Evolutionary conservation across 1,140 invertebrate genomes (phyloP).

Genomic region (Scaptomyza pallida): DNA sequence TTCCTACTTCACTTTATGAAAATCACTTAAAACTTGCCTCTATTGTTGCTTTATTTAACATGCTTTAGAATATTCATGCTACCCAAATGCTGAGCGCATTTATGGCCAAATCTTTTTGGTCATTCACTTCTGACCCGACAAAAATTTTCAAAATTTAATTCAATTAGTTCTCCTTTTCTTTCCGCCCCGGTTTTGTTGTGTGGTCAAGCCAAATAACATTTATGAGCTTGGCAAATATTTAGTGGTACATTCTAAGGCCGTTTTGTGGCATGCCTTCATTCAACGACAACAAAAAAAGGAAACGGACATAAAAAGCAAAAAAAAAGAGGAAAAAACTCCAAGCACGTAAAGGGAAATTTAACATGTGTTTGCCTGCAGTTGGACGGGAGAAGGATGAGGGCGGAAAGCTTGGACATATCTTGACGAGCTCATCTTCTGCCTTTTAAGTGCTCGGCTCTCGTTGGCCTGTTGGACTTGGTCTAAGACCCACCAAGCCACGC

Average conservation of each 20-base stretch:
- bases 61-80: slow-evolving; percentile 1
- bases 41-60: no score
- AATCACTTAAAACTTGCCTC: no score
- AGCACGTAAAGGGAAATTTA: slow-evolving; percentile 56
- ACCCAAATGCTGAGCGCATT: slow-evolving; percentile 4
- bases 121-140: slow-evolving; percentile 39
- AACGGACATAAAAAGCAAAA: not conserved
- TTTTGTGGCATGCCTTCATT: slow-evolving; percentile 15
- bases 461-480: no score
- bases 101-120: slow-evolving; percentile 4
- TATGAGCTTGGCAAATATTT: slow-evolving; percentile 44
- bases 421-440: slow-evolving; percentile 76
- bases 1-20: no score
- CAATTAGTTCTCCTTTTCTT: slow-evolving; percentile 60
- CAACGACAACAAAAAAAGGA: slow-evolving; percentile 8
- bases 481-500: no score
- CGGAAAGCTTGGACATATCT: slow-evolving; percentile 42
- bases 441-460: not conserved
- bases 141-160: slow-evolving; percentile 71
- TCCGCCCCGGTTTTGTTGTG: slow-evolving; percentile 2
- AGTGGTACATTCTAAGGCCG: slow-evolving; percentile 38
- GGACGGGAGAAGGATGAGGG: slow-evolving; percentile 10
- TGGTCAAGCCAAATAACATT: slow-evolving; percentile 20
- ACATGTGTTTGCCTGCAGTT: slow-evolving; percentile 59
- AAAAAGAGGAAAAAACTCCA: slow-evolving; percentile 9